Evolutionary conservation across 2,888 invertebrate genomes (phyloP), one percentile per base, ranked within the genome.

Genomic region (Autographa gamma): DNA sequence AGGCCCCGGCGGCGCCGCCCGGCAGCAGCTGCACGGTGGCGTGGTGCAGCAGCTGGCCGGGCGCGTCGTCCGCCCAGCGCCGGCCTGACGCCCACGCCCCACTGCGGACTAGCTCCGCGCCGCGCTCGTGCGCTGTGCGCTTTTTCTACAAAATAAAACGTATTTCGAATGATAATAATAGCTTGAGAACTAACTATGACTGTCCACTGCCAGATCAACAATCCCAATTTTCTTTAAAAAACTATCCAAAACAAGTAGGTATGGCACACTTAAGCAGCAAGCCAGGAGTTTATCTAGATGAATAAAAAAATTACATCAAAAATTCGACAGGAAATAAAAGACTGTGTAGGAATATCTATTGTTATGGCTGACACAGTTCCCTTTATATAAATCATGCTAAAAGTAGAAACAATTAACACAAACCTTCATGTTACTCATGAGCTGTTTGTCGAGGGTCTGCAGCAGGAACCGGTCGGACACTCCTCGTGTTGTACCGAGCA

Each of bases 371-470:
- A 25, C 25, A 25, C 25, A 25, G 25, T 25, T 25, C 25, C 25
- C 3, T 25, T 2, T 34, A 34, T 0, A 34, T 9, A 4, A 34
- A 34, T 6, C 9, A 34, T 8, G 6, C 8, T 6, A 9, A 8
- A 0, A 34, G 6, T 9, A 34, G 6, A 38, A 1, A 48, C n/a
- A 48, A 48, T 48, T n/a, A n/a, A n/a, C n/a, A 48, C 48, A 48
- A n/a, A 98, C 98, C 96, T 98, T 97, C 97, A 99, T 98, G 88
- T 99, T 98, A 64, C 98, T 98, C 98, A 99, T 99, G 32, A 99
- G 96, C 89, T 99, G 99, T 92, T 99, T 99, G 90, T 99, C 99
- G 48, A 99, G 94, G 0, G 99, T 99, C 94, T 99, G 99, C 88
- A 98, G 97, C 66, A 99, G 96, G 93, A 99, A 99, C 73, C 97